Base-by-base conservation (phyloP, 2,113 vertebrate species). In the Mormyrus lacerda region DNA sequence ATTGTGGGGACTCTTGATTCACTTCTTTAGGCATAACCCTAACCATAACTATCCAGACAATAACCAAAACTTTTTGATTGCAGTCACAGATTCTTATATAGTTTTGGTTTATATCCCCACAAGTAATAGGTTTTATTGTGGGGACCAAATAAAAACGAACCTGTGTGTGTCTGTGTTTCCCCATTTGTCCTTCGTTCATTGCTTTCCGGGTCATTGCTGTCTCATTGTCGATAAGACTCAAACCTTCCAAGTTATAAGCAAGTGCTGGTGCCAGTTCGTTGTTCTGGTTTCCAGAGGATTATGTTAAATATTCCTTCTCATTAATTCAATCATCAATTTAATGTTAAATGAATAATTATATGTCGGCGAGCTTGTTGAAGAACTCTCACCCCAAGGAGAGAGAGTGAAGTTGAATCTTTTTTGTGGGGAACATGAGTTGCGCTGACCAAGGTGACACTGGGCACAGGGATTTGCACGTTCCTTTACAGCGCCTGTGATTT, bases 321-420 rank as follows among this genome's bases (percentile, higher is more conserved):
- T 55, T 42, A 50, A 88, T 93, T 93, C 93, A 94, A 93, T 91
- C 45, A 31, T 93, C 93, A 93, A 94, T 93, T 92, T 50, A 31
- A 92, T 87, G 76, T 90, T 47, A 87, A 86, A 89, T 88, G 44
- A 92, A 89, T 93, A 92, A 94, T 95, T 93, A 91, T 88, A 58
- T 69, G 88, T 92, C 91, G 89, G 93, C 91, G 91, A 92, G 91
- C 90, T 90, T 93, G 92, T 93, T 90, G 90, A 50, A 89, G 69
- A 91, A 91, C 92, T 39, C 90, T 92, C 89, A 90, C 61, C 90
- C 91, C 27, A 0, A 39, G 24, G 87, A 86, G 87, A 91, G 89
- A 91, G 89, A 90, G 90, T 90, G 88, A 94, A 93, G 92, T 92
- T 90, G 90, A 87, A 45, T 87, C 89, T 51, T 17, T 17, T 61